These are phyloP conservation scores for Heliopora coerulea DNA, from an alignment of 92 coral and sea anemone genomes.

Conservation along the genomic window DNA sequence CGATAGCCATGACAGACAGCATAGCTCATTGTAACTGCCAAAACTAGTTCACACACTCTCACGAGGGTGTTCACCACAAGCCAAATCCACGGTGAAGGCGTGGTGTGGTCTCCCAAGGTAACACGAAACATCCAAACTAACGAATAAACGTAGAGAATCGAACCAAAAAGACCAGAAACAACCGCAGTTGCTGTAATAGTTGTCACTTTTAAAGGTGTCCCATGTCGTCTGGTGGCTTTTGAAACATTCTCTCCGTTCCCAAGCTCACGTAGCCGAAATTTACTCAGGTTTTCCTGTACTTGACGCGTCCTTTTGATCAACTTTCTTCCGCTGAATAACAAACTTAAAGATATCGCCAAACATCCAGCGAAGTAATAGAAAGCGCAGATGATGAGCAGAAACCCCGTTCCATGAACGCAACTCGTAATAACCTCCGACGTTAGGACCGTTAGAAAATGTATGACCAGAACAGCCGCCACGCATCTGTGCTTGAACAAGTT, in stretches of 20 bases:
- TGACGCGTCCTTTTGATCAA: neutral
- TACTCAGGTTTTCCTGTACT: neutral
- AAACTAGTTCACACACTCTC: conserved; percentile 33
- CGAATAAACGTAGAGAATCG: conserved; percentile 17
- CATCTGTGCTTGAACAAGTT: neutral
- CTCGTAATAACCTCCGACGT: conserved; percentile 20
- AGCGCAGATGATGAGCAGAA: conserved; percentile 25
- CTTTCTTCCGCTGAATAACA: conserved; percentile 23
- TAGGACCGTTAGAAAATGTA: conserved; percentile 9
- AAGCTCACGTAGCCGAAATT: neutral
- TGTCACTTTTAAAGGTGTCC: neutral
- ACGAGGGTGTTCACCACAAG: conserved; percentile 8
- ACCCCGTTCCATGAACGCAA: neutral
- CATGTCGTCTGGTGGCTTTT: neutral
- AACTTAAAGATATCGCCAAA: conserved; percentile 2
- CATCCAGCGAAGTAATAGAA: conserved; percentile 31
- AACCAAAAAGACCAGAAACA: conserved; percentile 17
- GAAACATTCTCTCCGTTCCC: neutral
- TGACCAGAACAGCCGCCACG: neutral
- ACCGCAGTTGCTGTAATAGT: conserved; percentile 26
- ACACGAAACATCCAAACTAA: conserved; percentile 17
- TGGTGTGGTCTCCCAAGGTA: neutral
- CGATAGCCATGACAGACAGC: conserved; percentile 24
- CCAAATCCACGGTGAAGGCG: conserved; percentile 26
- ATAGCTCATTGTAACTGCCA: conserved; percentile 35